Base-by-base conservation (phyloP, 2,888 invertebrate species). In the Drosophila macrospina region DNA sequence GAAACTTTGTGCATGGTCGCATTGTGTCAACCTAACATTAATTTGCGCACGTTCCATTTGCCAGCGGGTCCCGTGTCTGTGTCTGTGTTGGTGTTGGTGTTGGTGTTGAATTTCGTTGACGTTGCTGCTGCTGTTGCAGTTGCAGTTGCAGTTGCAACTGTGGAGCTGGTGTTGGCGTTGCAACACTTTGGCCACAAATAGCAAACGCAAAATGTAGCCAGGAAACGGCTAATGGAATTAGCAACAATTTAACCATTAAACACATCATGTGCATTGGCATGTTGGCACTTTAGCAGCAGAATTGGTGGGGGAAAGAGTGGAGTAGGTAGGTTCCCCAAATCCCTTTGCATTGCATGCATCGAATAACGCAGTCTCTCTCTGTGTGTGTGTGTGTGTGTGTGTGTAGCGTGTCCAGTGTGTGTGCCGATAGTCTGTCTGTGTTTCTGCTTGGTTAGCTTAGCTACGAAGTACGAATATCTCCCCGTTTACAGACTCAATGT, bases 161-260 rank as follows among this genome's bases (percentile, higher is more conserved):
- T 36, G 20, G 20, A 26, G 50, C 16, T 52, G 39, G 4, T 52
- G 30, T 34, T 51, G 69, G 57, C 65, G 66, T 67, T 78, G 82
- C 79, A 86, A 79, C 81, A 84, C 85, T 85, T 73, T 81, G 74
- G 82, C 78, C 80, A 76, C 86, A 85, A 85, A 70, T 57, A 67
- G 55, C 48, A 70, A 70, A 70, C 70, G 79, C 62, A 63, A 50
- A 64, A 71, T 69, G 78, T 62, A 83, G 83, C 69, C 76, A 67
- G 72, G 71, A 81, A 78, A 66, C 70, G 61, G 73, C 80, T 80
- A 88, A 88, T 86, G 85, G 83, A 86, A 86, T 86, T 86, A 88
- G 86, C 86, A 88, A 88, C 86, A 88, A 88, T 88, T 88, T 86
- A 86, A 88, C 77, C 86, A 88, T 88, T 88, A 86, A 86, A 83